Evolutionary conservation across 2,797 vertebrate genomes (phyloP), one percentile per base, ranked within the genome.

Genomic region (Acrossocheilus fasciatus): DNA sequence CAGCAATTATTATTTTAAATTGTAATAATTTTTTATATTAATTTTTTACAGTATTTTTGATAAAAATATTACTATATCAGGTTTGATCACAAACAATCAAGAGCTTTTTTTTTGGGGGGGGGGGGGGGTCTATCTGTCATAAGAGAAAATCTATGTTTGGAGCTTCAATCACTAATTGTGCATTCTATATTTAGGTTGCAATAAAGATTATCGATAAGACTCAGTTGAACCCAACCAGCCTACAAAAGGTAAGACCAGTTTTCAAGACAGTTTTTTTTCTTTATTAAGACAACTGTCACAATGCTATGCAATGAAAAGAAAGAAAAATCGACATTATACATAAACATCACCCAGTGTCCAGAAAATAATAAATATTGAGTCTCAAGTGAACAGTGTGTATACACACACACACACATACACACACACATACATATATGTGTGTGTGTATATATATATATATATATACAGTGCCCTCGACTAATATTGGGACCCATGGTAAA

Each of bases 171-270:
- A 47, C 76, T 43, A 62, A 80, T 59, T 85, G 26, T 62, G 15
- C 57, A 30, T 75, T 59, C 14, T 86, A n/a, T 89, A 70, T 90
- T 94, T n/a, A 98, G 98, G 98, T 98, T 36, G 98, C 97, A 88
- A 98, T 98, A 95, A 98, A 98, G 94, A 98, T 98, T 91, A 98
- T 98, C 0, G 97, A 98, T 94, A 98, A 98, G 94, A 98, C 97
- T 14, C 97, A 98, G 94, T 94, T 98, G 94, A 98, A 98, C 90
- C 97, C 97, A 89, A 97, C 97, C 90, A 98, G 98, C 94, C 95
- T 98, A 89, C 97, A 98, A 91, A 98, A 98, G 97, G 98, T 97
- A 90, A 95, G 95, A 26, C 11, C 43, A 50, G n/a, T 66, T 30
- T 66, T 50, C 11, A 54, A 34, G 4, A 23, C n/a, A 34, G 26